Evolutionary conservation across 2,797 vertebrate species (phyloP).

Genomic region (Typhlichthys subterraneus): DNA sequence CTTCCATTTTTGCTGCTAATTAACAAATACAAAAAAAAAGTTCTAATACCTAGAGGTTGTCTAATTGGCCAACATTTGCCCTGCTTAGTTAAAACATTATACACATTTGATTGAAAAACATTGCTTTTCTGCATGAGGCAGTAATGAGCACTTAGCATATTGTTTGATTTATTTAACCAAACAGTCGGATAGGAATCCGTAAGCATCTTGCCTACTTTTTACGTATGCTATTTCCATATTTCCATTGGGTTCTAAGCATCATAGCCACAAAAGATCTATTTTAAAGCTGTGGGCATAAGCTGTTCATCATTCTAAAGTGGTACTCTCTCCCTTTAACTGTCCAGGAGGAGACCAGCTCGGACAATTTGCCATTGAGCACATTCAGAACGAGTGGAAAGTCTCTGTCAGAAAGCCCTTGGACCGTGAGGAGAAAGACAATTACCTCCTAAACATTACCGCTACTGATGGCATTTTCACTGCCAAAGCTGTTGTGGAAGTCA

Average conservation of each 20-base stretch:
- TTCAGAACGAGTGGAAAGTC: slow-evolving; percentile 97
- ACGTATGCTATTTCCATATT: neutral
- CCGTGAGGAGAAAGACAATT: slow-evolving; percentile 92
- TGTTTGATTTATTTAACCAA: neutral
- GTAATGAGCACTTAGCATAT: slow-evolving; percentile 7
- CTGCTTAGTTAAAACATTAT: neutral
- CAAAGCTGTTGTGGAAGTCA: slow-evolving; percentile 94
- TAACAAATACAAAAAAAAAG: too few relatives aligned
- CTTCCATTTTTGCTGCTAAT: too few relatives aligned
- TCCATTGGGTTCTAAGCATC: neutral
- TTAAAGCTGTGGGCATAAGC: slow-evolving; percentile 8
- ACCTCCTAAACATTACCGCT: slow-evolving; percentile 95
- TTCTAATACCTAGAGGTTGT: too few relatives aligned
- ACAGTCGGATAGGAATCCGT: too few relatives aligned
- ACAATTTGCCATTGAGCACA: slow-evolving; percentile 92
- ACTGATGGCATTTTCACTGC: slow-evolving; percentile 94
- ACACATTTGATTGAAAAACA: slow-evolving; percentile 28
- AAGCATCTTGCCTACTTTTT: neutral
- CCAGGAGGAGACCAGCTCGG: slow-evolving; percentile 93
- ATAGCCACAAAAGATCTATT: neutral
- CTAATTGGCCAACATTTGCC: too few relatives aligned
- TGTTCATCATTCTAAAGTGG: slow-evolving; percentile 39
- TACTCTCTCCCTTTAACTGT: slow-evolving; percentile 38
- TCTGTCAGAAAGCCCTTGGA: slow-evolving; percentile 93
- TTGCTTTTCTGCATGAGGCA: slow-evolving; percentile 21